Evolutionary conservation across 1,140 invertebrate species (phyloP).

Genomic region (Vollenhovia emeryi): DNA sequence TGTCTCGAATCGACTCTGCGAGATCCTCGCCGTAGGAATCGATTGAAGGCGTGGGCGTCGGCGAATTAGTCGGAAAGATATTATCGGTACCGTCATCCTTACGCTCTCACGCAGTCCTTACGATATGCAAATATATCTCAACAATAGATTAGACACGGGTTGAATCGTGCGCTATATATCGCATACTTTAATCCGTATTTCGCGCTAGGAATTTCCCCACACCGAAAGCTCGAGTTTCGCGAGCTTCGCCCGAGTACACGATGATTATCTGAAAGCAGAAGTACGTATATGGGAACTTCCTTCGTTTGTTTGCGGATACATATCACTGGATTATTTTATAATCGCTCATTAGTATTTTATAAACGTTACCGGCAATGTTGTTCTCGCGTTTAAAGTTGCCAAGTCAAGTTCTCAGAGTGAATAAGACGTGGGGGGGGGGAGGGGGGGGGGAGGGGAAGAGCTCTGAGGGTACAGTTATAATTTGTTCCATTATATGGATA

Average conservation of each 20-base stretch:
- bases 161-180: not conserved
- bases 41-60: not conserved
- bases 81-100: not conserved
- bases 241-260: not conserved
- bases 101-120: not conserved
- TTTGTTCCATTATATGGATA: conserved; percentile 27
- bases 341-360: conserved; percentile 22
- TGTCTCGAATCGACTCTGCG: not conserved
- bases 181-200: not conserved
- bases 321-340: conserved; percentile 23
- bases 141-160: not conserved
- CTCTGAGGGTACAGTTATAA: conserved; percentile 13
- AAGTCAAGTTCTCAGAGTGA: conserved; percentile 23
- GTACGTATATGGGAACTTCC: conserved; percentile 32
- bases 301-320: conserved; percentile 7
- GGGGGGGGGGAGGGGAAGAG: no score
- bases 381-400: not conserved
- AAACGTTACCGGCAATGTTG: not conserved
- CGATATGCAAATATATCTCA: conserved; percentile 12
- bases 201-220: not conserved
- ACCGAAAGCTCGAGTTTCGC: not conserved
- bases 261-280: not conserved
- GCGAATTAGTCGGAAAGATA: not conserved
- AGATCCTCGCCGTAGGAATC: not conserved
- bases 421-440: no score